These are phyloP conservation scores for Limnephilus rhombicus DNA, from an alignment of 2,888 invertebrate genomes.

Conservation along the genomic window DNA sequence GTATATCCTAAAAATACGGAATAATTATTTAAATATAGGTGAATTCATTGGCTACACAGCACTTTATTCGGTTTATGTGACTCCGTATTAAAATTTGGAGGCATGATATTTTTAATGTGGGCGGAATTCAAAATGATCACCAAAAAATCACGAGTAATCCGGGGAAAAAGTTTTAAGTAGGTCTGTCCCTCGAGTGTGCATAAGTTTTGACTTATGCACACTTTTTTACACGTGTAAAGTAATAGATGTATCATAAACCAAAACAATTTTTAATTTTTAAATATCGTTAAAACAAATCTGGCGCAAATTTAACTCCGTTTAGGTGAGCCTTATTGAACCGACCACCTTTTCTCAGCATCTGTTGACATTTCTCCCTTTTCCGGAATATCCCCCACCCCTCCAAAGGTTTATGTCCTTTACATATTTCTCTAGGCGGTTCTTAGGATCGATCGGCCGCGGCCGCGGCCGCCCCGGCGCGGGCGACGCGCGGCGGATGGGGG, in stretches of 20 bases:
- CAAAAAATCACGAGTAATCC: no score
- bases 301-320: neutral
- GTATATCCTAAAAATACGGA: no score
- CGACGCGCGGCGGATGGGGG: neutral
- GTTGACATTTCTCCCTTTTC: neutral
- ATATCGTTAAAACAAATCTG: neutral
- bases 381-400: neutral
- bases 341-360: neutral
- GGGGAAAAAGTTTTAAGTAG: no score
- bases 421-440: neutral
- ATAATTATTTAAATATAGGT: no score
- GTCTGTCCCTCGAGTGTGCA: no score
- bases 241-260: neutral
- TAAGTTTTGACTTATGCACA: neutral
- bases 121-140: no score
- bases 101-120: no score
- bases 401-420: conserved; percentile 1
- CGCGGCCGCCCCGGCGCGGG: neutral
- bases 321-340: neutral
- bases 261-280: neutral
- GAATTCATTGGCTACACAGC: no score
- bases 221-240: neutral
- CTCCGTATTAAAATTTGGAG: no score
- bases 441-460: neutral
- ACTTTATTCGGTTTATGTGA: no score